A percentile compares a stretch with the other conserved stretches of the same genome.
Conservation (phyloP, 2,797 vertebrate species). For the Bradypus variegatus region DNA sequence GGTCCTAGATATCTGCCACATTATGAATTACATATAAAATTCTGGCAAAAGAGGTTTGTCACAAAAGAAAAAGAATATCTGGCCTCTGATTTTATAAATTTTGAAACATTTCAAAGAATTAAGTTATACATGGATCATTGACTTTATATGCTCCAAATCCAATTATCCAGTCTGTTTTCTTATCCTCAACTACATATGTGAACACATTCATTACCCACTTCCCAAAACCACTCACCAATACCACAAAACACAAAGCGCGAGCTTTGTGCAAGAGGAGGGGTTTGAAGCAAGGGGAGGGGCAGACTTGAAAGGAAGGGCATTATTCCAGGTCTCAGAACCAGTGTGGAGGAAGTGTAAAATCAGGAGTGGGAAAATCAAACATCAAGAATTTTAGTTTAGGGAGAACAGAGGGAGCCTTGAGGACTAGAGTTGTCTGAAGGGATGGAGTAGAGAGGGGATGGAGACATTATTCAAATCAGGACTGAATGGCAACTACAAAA, state of each 20-base stretch:
- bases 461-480: slow-evolving; percentile 1
- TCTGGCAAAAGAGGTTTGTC: not conserved
- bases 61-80: slow-evolving; percentile 14
- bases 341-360: not conserved
- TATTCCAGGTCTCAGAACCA: slow-evolving; percentile 20
- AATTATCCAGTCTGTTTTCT: slow-evolving; percentile 57
- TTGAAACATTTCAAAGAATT: slow-evolving; percentile 27
- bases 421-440: not conserved
- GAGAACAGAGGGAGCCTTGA: slow-evolving; percentile 25
- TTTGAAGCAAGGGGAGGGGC: not conserved
- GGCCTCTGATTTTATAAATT: not conserved
- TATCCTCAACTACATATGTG: not conserved
- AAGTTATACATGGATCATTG: slow-evolving; percentile 10
- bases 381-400: not conserved
- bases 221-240: slow-evolving; percentile 28
- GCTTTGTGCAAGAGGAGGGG: slow-evolving; percentile 48
- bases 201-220: slow-evolving; percentile 44
- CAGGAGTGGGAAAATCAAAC: slow-evolving; percentile 50
- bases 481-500: slow-evolving; percentile 5
- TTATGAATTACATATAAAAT: not conserved
- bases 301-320: slow-evolving; percentile 18
- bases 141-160: slow-evolving; percentile 58
- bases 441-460: not conserved
- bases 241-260: slow-evolving; percentile 34
- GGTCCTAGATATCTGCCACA: not conserved